These are phyloP conservation scores for Oreochromis tanganicae DNA, from an alignment of 2,113 vertebrate genomes.

Conservation along the genomic window DNA sequence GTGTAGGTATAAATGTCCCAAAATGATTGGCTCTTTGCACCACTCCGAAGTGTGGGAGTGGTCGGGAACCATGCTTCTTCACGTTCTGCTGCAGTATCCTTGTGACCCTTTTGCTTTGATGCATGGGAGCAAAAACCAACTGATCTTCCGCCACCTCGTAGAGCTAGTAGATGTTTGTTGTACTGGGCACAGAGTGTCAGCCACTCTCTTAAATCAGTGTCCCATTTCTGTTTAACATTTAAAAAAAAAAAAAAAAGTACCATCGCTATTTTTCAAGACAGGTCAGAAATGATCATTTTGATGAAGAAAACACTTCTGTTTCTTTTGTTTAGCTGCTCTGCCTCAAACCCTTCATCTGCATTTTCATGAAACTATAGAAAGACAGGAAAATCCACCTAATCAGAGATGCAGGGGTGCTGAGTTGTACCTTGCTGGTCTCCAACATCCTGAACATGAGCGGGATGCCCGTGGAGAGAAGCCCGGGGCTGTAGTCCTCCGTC, in stretches of 20 bases:
- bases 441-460: constrained; percentile 87
- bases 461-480: constrained; percentile 79
- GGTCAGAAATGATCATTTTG: not conserved
- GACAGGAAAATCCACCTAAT: not conserved
- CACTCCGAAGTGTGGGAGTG: not conserved
- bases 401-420: not conserved
- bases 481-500: constrained; percentile 82
- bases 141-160: not conserved
- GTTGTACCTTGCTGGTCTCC: constrained; percentile 80
- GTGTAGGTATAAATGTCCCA: not conserved
- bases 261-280: not conserved
- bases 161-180: not conserved
- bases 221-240: not conserved
- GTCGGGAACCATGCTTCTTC: accelerated
- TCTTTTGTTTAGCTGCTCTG: not conserved
- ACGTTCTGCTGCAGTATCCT: accelerated
- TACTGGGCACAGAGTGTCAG: not conserved
- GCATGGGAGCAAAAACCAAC: not conserved
- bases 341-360: not conserved
- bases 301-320: not conserved
- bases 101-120: not conserved
- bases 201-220: accelerated
- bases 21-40: not conserved
- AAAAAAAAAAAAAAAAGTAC: not conserved
- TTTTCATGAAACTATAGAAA: not conserved